Percentiles rank a stretch among this genome's conserved stretches.
These are phyloP conservation scores for Lordiphosa clarofinis DNA, from an alignment of 1,140 invertebrate species.

Conservation along the genomic window DNA sequence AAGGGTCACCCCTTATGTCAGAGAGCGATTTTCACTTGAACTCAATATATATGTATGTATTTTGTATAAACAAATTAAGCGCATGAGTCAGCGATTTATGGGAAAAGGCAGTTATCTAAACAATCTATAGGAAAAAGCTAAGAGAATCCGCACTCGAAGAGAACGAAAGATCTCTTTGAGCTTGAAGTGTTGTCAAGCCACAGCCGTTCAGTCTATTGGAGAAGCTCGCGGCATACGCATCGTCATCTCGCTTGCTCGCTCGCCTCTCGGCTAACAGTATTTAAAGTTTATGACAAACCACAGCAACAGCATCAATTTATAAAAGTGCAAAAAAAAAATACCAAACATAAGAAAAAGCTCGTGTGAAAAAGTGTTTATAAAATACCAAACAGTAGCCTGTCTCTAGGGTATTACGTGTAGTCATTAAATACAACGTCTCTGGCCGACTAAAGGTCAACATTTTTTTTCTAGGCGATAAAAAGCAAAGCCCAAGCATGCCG, in stretches of 20 bases:
- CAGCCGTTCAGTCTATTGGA: slow-evolving; percentile 42
- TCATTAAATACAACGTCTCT: slow-evolving; percentile 16
- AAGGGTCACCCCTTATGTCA: neutral
- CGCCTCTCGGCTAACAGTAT: neutral
- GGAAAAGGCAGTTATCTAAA: slow-evolving; percentile 26
- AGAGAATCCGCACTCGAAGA: slow-evolving; percentile 7
- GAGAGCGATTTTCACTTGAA: slow-evolving; percentile 7
- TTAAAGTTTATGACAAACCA: neutral
- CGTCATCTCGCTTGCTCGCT: slow-evolving; percentile 10
- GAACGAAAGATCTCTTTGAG: slow-evolving; percentile 13
- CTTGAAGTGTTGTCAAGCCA: slow-evolving; percentile 9
- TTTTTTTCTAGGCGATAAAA: slow-evolving; percentile 62
- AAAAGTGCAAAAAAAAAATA: slow-evolving; percentile 7
- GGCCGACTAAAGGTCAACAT: slow-evolving; percentile 59
- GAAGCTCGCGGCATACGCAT: slow-evolving; percentile 35
- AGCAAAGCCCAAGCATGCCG: slow-evolving; percentile 31
- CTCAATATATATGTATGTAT: slow-evolving; percentile 23
- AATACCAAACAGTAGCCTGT: slow-evolving; percentile 3
- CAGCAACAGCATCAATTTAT: neutral
- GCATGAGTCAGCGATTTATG: slow-evolving; percentile 52
- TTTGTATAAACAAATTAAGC: slow-evolving; percentile 27
- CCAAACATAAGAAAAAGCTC: too few species aligned
- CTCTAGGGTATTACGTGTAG: slow-evolving; percentile 17
- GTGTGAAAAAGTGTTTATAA: too few species aligned
- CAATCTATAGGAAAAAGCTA: slow-evolving; percentile 9